Base-by-base conservation (phyloP, 2,888 invertebrate genomes). In the Caenorhabditis imperialis region DNA sequence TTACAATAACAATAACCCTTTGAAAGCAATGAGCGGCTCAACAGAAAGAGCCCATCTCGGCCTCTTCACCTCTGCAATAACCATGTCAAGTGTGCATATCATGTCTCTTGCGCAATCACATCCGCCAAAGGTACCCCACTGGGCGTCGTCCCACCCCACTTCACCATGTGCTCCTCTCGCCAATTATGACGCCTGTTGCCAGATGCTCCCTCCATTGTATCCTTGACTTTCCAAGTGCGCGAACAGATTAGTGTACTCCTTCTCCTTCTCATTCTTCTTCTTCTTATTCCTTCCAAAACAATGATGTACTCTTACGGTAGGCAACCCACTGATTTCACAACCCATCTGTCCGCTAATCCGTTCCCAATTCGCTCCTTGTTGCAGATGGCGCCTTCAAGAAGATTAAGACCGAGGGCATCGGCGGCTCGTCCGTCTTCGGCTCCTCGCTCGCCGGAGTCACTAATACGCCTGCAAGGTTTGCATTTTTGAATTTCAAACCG, bases 351-450 rank as follows among this genome's bases (percentile, higher is more conserved):
- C 53, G 63, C 54, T 30, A 25, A 1, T 20, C 27, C 25, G 10
- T 16, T 2, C 25, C 10, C n/a, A 16, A 35, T 30, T 40, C 42
- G 40, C 20, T 55, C 54, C 25, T 5, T 25, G 45, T 75, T 75
- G 76, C 76, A 78, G 84, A 82, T 61, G 82, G 82, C 57, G 84
- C 85, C 42, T 85, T 87, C 81, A 86, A 86, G 70, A 86, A 86
- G 75, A 83, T 87, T 82, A 87, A 87, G 65, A 70, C 82, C 23
- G 86, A 86, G 65, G 61, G 57, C 30, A 61, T 60, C 42, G 54
- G 54, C 14, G 53, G 53, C 45, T 63, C 60, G 1, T 42, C 50
- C 25, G 79, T 80, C 8, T 81, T 81, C 55, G 70, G 75, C 38
- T 70, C 81, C 10, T 60, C 67, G 14, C 71, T 81, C 16, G 70